Conservation (phyloP, 2,888 invertebrate species). For the Megamerina dolium region DNA sequence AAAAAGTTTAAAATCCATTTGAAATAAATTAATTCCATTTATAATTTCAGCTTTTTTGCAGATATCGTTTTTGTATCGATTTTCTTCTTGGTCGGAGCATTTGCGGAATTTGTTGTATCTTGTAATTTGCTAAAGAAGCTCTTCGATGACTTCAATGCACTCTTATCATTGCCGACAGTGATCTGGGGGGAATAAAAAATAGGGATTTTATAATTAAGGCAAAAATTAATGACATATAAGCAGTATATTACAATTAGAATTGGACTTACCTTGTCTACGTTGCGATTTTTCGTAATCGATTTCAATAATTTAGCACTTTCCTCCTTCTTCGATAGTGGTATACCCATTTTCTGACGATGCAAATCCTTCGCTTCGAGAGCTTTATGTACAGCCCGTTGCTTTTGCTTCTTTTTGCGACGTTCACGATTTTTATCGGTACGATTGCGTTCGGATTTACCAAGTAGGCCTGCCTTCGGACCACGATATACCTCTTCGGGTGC, state of each 20-base stretch:
- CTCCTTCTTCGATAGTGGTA: slow-evolving; percentile 54
- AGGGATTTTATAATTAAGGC: no score
- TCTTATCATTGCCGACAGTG: slow-evolving; percentile 44
- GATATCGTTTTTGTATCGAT: slow-evolving; percentile 52
- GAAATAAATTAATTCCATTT: no score
- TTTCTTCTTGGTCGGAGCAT: slow-evolving; percentile 31
- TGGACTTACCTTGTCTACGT: slow-evolving; percentile 54
- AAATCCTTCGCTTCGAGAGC: slow-evolving; percentile 51
- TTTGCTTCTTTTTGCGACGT: slow-evolving; percentile 76
- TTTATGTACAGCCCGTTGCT: slow-evolving; percentile 58
- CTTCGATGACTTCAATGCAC: slow-evolving; percentile 65
- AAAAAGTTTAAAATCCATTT: no score
- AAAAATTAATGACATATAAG: no score
- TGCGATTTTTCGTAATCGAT: slow-evolving; percentile 60
- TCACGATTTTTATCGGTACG: slow-evolving; percentile 85
- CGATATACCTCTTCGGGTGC: slow-evolving; percentile 89
- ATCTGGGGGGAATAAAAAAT: slow-evolving; percentile 25
- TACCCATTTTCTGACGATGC: slow-evolving; percentile 48
- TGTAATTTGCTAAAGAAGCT: slow-evolving; percentile 83
- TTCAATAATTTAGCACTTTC: slow-evolving; percentile 54
- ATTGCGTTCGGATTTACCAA: slow-evolving; percentile 74
- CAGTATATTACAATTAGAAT: not conserved
- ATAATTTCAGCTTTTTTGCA: slow-evolving; percentile 62
- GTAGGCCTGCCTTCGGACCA: slow-evolving; percentile 51
- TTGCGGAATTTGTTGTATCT: slow-evolving; percentile 57